Base-by-base conservation (phyloP, 2,888 invertebrate genomes). In the Eustalomyia histrio region DNA sequence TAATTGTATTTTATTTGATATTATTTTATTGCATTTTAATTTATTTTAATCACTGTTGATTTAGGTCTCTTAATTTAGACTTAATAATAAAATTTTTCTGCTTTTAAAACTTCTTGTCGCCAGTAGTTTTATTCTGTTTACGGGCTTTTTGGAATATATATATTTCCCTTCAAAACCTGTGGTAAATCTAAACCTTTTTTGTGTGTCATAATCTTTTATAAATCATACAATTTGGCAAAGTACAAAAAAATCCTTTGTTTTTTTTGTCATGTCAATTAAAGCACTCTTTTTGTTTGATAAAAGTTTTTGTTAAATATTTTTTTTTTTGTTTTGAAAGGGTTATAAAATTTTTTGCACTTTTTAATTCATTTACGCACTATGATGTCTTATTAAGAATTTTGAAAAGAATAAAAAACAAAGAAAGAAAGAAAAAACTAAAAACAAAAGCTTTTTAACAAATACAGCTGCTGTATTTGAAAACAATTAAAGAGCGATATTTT, bases 261-360 rank as follows among this genome's bases (percentile, higher is more conserved):
- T 55, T 21, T 53, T 75, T 71, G 21, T 73, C 35, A 63, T 79
- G 68, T 73, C 76, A 79, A 63, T 73, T 82, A 75, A 68, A 79
- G n/a, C 58, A 24, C 24, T 18, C n/a, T 65, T 57, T 60, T 50
- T 17, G 52, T 69, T 39, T 21, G 17, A 52, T 47, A 35, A 43
- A 69, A 18, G 33, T 58, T 61, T 63, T 50, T 39, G 24, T 52
- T 58, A 8, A 58, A 57, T 43, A 33, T 14, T 47, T 47, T 43
- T 47, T 50, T 65, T 52, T 17, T 64, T 1, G 1, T 29, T 29
- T 29, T 29, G n/a, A 68, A 63, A 63, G 9, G 17, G 63, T 33
- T 69, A 24, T 64, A 63, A n/a, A 64, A 50, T 39, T 50, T 39
- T 50, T 63, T 29, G 5, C 18, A 16, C 14, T 61, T 53, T 29